A percentile compares a stretch with the other conserved stretches of the same genome.
Evolutionary conservation across 2,113 vertebrate genomes (phyloP).

Genomic region (Solea senegalensis): DNA sequence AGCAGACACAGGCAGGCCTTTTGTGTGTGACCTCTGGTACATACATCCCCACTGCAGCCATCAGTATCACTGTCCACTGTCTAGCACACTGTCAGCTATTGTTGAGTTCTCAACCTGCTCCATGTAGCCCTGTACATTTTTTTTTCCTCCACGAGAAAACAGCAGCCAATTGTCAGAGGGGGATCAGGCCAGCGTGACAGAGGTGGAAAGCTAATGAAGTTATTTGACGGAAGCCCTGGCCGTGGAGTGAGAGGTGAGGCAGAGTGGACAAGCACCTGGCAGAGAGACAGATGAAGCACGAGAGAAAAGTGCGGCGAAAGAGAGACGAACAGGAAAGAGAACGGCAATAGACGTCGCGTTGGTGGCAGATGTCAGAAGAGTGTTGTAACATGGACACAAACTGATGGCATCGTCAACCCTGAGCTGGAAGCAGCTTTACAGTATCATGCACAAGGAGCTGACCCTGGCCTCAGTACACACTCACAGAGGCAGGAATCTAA

Average conservation of each 20-base stretch:
- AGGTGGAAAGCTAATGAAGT: constrained; percentile 86
- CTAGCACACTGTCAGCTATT: constrained; percentile 75
- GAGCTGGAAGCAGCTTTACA: constrained; percentile 55
- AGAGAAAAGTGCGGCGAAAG: constrained; percentile 57
- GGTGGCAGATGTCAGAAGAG: constrained; percentile 78
- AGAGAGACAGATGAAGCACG: constrained; percentile 78
- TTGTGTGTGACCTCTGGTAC: constrained; percentile 73
- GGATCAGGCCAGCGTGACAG: constrained; percentile 80
- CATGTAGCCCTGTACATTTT: constrained; percentile 59
- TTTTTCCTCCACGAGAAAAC: constrained; percentile 62
- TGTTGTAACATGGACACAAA: constrained; percentile 76
- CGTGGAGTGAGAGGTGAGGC: constrained; percentile 80
- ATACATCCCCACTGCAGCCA: constrained; percentile 75
- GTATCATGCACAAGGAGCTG: constrained; percentile 51
- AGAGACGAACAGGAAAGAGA: constrained; percentile 44
- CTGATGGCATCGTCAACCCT: constrained; percentile 69
- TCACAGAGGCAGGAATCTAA: constrained; percentile 37
- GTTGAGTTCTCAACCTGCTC: constrained; percentile 78
- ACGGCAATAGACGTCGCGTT: constrained; percentile 48
- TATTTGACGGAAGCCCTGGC: constrained; percentile 81
- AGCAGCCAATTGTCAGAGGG: constrained; percentile 80
- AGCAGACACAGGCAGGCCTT: constrained; percentile 64
- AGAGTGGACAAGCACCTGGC: constrained; percentile 79
- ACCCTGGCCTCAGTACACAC: constrained; percentile 33
- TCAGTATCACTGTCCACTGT: constrained; percentile 76